These are phyloP conservation scores for Orius insidiosus DNA, from an alignment of 1,140 invertebrate genomes.

Conservation along the genomic window DNA sequence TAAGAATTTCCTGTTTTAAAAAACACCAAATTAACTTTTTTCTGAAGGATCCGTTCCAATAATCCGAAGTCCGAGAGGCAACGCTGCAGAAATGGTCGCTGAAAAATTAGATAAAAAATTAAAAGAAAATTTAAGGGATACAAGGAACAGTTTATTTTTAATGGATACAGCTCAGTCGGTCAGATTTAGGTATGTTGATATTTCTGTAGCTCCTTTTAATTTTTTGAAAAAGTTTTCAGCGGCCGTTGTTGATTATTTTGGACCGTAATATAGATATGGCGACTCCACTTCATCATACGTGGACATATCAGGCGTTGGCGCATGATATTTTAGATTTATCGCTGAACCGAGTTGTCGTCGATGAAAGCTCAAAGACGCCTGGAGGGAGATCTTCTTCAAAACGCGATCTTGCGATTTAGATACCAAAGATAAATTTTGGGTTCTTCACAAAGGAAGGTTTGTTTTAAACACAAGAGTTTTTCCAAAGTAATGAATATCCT, in stretches of 20 bases:
- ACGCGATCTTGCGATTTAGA: constrained; percentile 83
- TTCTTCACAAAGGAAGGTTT: constrained; percentile 66
- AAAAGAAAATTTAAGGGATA: constrained; percentile 88
- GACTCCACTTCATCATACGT: constrained; percentile 95
- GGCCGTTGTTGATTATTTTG: constrained; percentile 80
- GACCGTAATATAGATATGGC: constrained; percentile 95
- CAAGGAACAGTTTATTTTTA: constrained; percentile 89
- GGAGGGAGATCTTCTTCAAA: constrained; percentile 41
- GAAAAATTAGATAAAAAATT: constrained; percentile 95
- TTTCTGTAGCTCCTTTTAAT: not conserved
- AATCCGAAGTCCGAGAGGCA: constrained; percentile 85
- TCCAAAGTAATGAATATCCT: constrained; percentile 13
- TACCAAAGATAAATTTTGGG: constrained; percentile 80
- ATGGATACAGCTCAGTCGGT: constrained; percentile 56
- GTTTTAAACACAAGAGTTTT: no score
- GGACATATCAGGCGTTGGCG: constrained; percentile 95
- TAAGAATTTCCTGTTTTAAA: no score
- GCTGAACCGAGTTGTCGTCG: constrained; percentile 73
- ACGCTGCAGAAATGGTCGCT: constrained; percentile 96
- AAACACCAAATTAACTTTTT: constrained; percentile 10
- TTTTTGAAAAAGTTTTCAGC: constrained; percentile 61
- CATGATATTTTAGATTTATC: constrained; percentile 88
- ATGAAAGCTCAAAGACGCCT: constrained; percentile 37
- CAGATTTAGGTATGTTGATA: constrained; percentile 34
- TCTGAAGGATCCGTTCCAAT: constrained; percentile 79